Evolutionary conservation across 2,797 vertebrate genomes (phyloP), one percentile per base, ranked within the genome.

Genomic region (Falco naumanni): DNA sequence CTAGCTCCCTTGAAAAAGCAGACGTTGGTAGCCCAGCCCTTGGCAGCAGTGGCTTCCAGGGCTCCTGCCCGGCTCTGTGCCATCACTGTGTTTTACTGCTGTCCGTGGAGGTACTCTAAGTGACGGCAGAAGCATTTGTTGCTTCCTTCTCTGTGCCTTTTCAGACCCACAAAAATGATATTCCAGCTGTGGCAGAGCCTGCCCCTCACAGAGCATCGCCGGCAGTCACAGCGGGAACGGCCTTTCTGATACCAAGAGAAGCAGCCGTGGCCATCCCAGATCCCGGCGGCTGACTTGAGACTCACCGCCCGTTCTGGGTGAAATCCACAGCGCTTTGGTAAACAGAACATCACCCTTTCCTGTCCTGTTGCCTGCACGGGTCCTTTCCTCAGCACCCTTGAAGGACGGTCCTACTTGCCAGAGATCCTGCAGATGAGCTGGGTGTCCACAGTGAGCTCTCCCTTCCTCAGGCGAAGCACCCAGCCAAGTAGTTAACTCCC

Each of bases 291-390:
- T 61, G 66, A 3, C 28, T 20, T 11, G 16, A 75, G 53, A 6
- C 51, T 57, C 1, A 0, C 39, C 24, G 75, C 66, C 43, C 6
- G 1, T 54, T 68, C 82, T 8, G 56, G 45, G 51, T 69, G 68
- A 83, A 80, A 60, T 69, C 45, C 3, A 1, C 3, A 10, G 39
- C 0, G 0, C n/a, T 79, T 64, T n/a, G 87, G 33, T 5, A 3
- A 59, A 29, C 0, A 1, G 11, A 16, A 7, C 19, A 1, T 19
- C 9, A 0, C 54, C 71, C 16, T 61, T 81, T 24, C 48, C 61
- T 9, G 5, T 14, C 26, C 59, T 4, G 1, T 15, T 39, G 28
- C 53, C 69, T 12, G 8, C 17, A 4, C 6, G 1, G 9, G 20
- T 65, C 72, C 47, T 64, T 72, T 61, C 54, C 63, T 33, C 60